Conservation (phyloP, 2,113 vertebrate species). For the Psammodynastes pulverulentus region DNA sequence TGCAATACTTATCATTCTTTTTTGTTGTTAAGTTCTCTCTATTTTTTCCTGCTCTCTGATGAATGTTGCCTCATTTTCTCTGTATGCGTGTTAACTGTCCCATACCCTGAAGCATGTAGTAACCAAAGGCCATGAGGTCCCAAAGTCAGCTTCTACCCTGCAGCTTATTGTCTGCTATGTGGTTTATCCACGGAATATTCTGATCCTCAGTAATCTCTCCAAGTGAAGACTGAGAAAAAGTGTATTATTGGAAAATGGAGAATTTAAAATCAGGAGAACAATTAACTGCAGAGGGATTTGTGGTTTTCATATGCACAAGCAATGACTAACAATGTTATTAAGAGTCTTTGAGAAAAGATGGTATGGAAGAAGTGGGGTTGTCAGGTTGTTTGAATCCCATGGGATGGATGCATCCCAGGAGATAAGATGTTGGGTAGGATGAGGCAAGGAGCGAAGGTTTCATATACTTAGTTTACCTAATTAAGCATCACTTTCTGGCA, state of each 20-base stretch:
- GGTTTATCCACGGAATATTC: neutral
- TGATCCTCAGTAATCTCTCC: neutral
- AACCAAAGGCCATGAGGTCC: neutral
- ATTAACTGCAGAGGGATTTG: neutral
- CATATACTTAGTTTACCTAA: neutral
- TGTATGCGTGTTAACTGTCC: neutral
- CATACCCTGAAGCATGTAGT: neutral
- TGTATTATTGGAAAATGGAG: neutral
- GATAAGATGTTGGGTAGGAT: neutral
- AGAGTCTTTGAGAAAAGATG: neutral
- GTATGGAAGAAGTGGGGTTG: neutral
- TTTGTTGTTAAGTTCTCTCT: neutral
- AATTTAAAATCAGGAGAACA: neutral
- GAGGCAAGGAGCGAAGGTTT: neutral
- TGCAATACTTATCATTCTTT: neutral
- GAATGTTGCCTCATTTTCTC: neutral
- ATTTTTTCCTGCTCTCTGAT: neutral
- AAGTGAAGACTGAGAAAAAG: neutral
- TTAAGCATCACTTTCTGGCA: neutral
- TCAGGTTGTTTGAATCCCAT: neutral
- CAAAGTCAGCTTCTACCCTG: neutral
- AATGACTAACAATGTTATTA: neutral
- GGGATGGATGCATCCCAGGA: neutral
- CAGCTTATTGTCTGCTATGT: neutral
- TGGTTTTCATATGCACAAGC: neutral